Conservation (phyloP, 2,888 invertebrate species). For the Eutolmus rufibarbis region DNA sequence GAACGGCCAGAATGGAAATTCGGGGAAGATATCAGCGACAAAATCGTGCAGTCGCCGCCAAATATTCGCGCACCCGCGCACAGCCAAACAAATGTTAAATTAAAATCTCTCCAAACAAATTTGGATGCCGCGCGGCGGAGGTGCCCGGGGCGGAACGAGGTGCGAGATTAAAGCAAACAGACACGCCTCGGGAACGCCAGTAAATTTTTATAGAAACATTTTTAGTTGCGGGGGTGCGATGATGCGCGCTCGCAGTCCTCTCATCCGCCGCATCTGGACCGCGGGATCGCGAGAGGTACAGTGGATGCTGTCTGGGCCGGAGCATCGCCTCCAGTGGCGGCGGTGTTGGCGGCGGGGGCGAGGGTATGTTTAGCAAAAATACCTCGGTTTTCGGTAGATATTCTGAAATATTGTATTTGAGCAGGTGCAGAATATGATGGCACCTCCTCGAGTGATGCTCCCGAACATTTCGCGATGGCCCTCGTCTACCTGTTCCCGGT, state of each 20-base stretch:
- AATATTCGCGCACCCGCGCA: neutral
- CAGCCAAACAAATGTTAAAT: conserved; percentile 11
- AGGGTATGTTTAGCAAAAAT: neutral
- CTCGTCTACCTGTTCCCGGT: neutral
- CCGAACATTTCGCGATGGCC: neutral
- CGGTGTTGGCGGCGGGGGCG: no score
- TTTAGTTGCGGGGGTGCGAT: neutral
- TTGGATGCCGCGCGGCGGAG: neutral
- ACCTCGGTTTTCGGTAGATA: neutral
- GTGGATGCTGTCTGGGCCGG: neutral
- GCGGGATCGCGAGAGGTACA: neutral
- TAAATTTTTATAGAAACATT: neutral
- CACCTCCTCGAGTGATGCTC: neutral
- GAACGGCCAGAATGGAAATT: neutral
- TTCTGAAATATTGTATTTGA: neutral
- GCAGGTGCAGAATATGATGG: neutral
- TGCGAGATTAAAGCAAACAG: neutral
- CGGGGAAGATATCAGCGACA: neutral
- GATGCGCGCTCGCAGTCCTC: neutral
- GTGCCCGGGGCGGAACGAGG: neutral
- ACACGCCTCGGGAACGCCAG: neutral
- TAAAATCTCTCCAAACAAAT: conserved; percentile 12
- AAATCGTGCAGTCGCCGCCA: neutral
- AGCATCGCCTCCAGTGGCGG: neutral
- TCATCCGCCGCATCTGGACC: neutral